These are phyloP conservation scores for Pagrus major DNA, from an alignment of 2,113 vertebrate genomes.

Conservation along the genomic window DNA sequence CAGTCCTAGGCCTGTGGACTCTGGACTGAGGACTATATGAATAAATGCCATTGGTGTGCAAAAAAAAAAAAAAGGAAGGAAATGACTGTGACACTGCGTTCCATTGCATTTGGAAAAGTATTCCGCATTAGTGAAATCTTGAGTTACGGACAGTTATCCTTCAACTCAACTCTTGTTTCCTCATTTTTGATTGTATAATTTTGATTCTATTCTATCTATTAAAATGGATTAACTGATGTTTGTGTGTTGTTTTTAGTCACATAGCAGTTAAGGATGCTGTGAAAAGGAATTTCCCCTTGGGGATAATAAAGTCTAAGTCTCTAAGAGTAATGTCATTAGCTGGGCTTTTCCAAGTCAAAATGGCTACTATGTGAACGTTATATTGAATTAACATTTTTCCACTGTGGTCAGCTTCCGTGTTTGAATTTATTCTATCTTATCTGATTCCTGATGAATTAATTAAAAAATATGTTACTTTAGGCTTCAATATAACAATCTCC, in stretches of 20 bases:
- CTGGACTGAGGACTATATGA: conserved; percentile 5
- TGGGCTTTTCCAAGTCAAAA: too few species aligned
- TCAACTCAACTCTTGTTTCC: conserved; percentile 54
- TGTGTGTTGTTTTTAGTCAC: neutral
- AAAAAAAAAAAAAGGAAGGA: conserved; percentile 23
- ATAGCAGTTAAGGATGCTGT: neutral
- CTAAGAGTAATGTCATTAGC: too few species aligned
- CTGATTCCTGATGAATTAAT: too few species aligned
- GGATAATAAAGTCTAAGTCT: too few species aligned
- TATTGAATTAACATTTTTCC: too few species aligned
- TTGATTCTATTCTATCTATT: too few species aligned
- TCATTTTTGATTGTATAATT: conserved; percentile 64
- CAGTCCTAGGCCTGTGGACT: neutral
- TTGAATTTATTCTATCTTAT: too few species aligned
- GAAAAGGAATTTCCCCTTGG: neutral
- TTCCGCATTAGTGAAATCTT: conserved; percentile 44
- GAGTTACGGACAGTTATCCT: conserved; percentile 33
- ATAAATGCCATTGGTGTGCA: conserved; percentile 19
- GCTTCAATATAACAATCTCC: too few species aligned
- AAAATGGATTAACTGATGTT: conserved; percentile 67
- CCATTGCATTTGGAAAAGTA: neutral
- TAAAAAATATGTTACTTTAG: too few species aligned
- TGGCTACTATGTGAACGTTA: too few species aligned
- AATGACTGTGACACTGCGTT: conserved; percentile 42
- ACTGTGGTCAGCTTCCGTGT: too few species aligned